phyloP scores from a whole-genome alignment of 2,888 invertebrate genomes.

The Zygaena filipendulae region DNA sequence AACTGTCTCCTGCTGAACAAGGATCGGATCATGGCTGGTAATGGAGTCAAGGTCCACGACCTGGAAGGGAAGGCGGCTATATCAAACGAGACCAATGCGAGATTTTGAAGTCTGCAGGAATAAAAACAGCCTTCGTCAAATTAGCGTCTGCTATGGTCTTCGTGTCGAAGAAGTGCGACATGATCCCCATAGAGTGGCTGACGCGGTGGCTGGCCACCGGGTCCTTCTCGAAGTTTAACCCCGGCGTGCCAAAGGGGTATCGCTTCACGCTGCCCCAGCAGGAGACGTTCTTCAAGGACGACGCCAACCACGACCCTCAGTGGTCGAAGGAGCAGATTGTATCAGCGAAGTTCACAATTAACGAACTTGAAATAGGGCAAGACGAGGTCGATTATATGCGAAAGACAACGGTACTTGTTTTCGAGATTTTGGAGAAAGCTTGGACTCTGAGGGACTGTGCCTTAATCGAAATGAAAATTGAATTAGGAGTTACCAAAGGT shows the following conservation, averaged over 20 bases:
- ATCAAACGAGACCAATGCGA: constrained; percentile 92
- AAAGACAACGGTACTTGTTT: constrained; percentile 84
- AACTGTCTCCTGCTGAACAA: constrained; percentile 87
- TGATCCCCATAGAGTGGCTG: constrained; percentile 99
- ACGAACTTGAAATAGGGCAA: constrained; percentile 82
- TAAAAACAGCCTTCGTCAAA: constrained; percentile 89
- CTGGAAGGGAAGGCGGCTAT: constrained; percentile 93
- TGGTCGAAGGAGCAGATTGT: constrained; percentile 97
- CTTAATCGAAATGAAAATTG: constrained; percentile 98
- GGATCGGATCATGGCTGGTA: constrained; percentile 97
- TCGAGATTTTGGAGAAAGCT: constrained; percentile 93
- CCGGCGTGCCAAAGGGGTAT: constrained; percentile 91
- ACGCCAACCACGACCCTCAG: constrained; percentile 98
- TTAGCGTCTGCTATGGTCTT: constrained; percentile 82
- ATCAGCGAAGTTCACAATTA: constrained; percentile 82
- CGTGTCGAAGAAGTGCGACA: constrained; percentile 89
- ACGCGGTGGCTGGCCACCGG: constrained; percentile 95
- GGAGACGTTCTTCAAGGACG: constrained; percentile 98
- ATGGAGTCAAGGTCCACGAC: constrained; percentile 92
- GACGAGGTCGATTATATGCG: constrained; percentile 92
- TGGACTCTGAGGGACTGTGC: constrained; percentile 93
- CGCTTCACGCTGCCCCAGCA: constrained; percentile 72
- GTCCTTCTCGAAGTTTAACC: constrained; percentile 91
- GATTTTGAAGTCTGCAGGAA: constrained; percentile 78
- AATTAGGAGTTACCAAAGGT: constrained; percentile 92